Conservation (phyloP, 2,888 invertebrate genomes). For the Eurytoma californica region DNA sequence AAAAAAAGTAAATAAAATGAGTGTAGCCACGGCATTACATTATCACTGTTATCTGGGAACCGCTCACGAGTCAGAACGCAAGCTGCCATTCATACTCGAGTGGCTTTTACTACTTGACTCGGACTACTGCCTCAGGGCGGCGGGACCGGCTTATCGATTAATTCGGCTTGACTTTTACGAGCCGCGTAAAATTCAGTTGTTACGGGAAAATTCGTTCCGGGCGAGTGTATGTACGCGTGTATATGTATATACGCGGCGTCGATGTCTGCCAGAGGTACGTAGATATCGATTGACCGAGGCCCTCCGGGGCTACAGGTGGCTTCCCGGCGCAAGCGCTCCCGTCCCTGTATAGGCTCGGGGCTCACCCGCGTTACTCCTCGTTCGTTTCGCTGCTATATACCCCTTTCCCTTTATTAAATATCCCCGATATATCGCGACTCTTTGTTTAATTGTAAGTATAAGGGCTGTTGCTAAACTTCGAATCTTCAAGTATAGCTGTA, state of each 20-base stretch:
- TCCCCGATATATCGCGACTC: not conserved
- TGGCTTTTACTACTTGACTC: no score
- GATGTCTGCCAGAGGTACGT: not conserved
- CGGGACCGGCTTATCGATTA: not conserved
- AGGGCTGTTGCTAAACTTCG: no score
- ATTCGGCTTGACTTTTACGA: not conserved
- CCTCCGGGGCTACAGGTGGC: slow-evolving; percentile 62
- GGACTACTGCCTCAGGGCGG: no score
- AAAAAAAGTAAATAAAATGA: no score
- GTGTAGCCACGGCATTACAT: no score
- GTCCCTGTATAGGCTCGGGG: not conserved
- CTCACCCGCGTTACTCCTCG: not conserved
- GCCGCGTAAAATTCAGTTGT: not conserved
- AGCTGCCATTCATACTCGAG: no score
- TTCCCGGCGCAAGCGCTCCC: slow-evolving; percentile 53
- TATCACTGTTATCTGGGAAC: no score
- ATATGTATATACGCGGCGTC: not conserved
- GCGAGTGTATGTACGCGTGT: not conserved
- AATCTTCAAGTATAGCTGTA: no score
- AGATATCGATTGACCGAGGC: slow-evolving; percentile 26
- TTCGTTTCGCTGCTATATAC: not conserved
- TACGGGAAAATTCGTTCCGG: slow-evolving; percentile 7
- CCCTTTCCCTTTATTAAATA: slow-evolving; percentile 3
- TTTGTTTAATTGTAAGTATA: no score
- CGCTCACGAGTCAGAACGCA: no score